Evolutionary conservation across 2,113 vertebrate species (phyloP).

Genomic region (Notothenia rossii): DNA sequence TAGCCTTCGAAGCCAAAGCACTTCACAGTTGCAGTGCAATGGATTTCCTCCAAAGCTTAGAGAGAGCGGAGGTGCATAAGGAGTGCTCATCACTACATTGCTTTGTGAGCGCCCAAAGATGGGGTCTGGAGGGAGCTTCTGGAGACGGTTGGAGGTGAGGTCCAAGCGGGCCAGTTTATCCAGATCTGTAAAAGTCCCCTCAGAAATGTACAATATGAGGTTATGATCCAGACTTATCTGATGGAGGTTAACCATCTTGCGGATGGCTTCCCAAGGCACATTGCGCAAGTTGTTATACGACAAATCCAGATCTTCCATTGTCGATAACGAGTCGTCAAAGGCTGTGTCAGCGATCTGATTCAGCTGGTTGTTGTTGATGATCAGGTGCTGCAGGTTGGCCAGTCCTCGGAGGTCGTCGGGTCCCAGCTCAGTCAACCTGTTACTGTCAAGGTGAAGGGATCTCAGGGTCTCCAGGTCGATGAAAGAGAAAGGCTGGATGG

Average conservation of each 20-base stretch:
- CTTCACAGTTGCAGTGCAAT: slow-evolving; percentile 96
- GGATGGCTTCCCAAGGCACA: slow-evolving; percentile 94
- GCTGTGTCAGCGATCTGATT: slow-evolving; percentile 87
- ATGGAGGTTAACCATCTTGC: slow-evolving; percentile 96
- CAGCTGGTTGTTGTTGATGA: slow-evolving; percentile 97
- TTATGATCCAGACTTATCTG: slow-evolving; percentile 98
- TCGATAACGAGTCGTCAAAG: slow-evolving; percentile 93
- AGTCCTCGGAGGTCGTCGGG: slow-evolving; percentile 93
- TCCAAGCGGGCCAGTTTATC: slow-evolving; percentile 93
- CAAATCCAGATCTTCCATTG: slow-evolving; percentile 95
- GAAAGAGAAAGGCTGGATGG: slow-evolving; percentile 96
- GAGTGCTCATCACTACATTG: slow-evolving; percentile 84
- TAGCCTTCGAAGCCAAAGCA: slow-evolving; percentile 93
- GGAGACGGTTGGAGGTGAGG: slow-evolving; percentile 95
- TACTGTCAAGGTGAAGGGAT: slow-evolving; percentile 95
- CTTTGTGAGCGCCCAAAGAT: slow-evolving; percentile 94
- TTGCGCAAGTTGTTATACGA: slow-evolving; percentile 95
- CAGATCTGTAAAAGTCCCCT: slow-evolving; percentile 95
- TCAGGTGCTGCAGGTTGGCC: slow-evolving; percentile 96
- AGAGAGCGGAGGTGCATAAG: slow-evolving; percentile 89
- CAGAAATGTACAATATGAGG: slow-evolving; percentile 91
- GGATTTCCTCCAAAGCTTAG: slow-evolving; percentile 97
- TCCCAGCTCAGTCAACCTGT: slow-evolving; percentile 92
- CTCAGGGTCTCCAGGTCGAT: slow-evolving; percentile 95
- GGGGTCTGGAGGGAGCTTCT: slow-evolving; percentile 95